These are phyloP conservation scores for Verasper variegatus DNA, from an alignment of 2,113 vertebrate genomes.

Conservation along the genomic window DNA sequence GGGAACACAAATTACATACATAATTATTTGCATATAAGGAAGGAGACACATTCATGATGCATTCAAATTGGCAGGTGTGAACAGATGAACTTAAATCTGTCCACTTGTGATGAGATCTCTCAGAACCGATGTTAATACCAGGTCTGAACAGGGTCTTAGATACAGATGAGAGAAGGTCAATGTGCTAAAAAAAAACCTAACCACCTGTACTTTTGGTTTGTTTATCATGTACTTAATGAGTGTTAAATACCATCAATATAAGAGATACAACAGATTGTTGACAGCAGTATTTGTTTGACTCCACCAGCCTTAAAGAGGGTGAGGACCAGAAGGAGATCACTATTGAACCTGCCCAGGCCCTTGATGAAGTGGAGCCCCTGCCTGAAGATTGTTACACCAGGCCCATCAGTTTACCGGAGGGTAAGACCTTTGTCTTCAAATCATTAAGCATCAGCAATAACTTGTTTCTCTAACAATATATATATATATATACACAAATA, in stretches of 20 bases:
- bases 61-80: too few species aligned
- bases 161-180: neutral
- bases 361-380: slow-evolving; percentile 96
- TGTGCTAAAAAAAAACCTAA: neutral
- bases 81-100: too few species aligned
- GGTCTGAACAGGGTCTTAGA: too few species aligned
- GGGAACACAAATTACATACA: too few species aligned
- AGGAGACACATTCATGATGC: too few species aligned
- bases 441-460: neutral
- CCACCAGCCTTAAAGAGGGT: slow-evolving; percentile 91
- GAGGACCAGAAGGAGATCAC: slow-evolving; percentile 97
- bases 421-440: slow-evolving; percentile 68
- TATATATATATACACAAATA: too few species aligned
- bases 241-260: neutral
- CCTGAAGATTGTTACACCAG: slow-evolving; percentile 96
- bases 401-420: slow-evolving; percentile 93
- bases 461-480: neutral
- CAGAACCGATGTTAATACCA: too few species aligned
- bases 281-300: slow-evolving; percentile 27
- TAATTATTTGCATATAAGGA: too few species aligned
- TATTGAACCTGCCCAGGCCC: slow-evolving; percentile 93
- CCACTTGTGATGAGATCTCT: too few species aligned
- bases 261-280: slow-evolving; percentile 1
- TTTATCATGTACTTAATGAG: neutral
- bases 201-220: neutral